Evolutionary conservation across 2,888 invertebrate species (phyloP), one percentile per base, ranked within the genome.

Genomic region (Dilophus febrilis): DNA sequence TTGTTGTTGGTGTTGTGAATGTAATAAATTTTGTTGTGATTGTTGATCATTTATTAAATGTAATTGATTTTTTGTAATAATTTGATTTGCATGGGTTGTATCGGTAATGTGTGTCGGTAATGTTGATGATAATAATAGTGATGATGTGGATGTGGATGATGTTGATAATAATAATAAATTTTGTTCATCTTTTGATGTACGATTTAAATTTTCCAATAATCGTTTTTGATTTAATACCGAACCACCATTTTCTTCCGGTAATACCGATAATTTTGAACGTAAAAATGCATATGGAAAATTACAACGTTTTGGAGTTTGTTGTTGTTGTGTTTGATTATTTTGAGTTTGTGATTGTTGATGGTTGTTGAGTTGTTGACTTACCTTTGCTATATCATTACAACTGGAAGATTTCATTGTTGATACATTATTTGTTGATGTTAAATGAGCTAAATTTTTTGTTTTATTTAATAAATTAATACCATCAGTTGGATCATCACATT

Each of bases 401-500:
- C 77, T 77, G 45, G 75, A 65, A 8, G 77, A 75, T 58, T 78
- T 78, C 13, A 71, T 59, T n/a, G n/a, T n/a, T 40, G 72, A 65
- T 32, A 68, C 19, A 18, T 17, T 12, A 18, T 18, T 18, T n/a
- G 18, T 3, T 19, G 38, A 18, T 17, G 26, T 38, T n/a, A n/a
- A n/a, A 6, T 22, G 22, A 6, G 8, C 8, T 17, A 37, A 26
- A 14, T 68, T 61, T 40, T 53, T 57, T 33, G 67, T 66, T 41
- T 67, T 66, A 13, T 58, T 48, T 35, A 58, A 42, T 42, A 51
- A 47, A 46, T 53, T 61, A 40, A 82, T 69, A 32, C 79, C 81
- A 51, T 81, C 80, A n/a, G 79, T 77, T 8, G 82, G 81, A 61
- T 82, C 82, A 54, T 82, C 82, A 44, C 79, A 80, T 54, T 79